Base-by-base conservation (phyloP, 2,888 invertebrate species). In the Drosophila hamatofila region DNA sequence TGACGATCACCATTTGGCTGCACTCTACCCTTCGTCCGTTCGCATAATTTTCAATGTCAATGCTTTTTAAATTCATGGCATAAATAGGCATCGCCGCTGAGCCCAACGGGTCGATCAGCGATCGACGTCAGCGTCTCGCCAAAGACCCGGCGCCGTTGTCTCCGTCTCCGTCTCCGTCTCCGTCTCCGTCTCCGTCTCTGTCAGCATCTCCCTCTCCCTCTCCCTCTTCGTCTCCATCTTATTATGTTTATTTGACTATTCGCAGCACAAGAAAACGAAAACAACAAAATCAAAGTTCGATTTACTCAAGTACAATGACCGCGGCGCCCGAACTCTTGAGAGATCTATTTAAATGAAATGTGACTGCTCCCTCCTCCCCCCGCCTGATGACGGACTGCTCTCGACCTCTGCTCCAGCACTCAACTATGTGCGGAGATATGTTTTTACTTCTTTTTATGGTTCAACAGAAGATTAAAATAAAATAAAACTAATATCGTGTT, bases 1-100 rank as follows among this genome's bases (percentile, higher is more conserved):
- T 6, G 46, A 25, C 23, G 55, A 51, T 48, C 37, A 46, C 23
- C 39, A 44, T 35, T 54, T 16, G 48, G 48, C 42, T 41, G 48
- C 49, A 37, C 48, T 58, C 69, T 52, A 37, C 64, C 49, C 42
- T 52, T 23, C 66, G 48, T 35, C 52, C 67, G 72, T 78, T 85
- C 74, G 84, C 84, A 84, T 87, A 72, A 75, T 82, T 87, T 84
- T 84, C 84, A 84, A 84, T 84, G 84, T 87, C 88, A 87, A 84
- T 84, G 88, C 82, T 82, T 86, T 84, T 87, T 63, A 81, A 83
- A 77, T 81, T 78, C 67, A 68, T 80, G 83, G 75, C 83, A 80
- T 80, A 77, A 86, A 76, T 78, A 62, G 74, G 54, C 57, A 66
- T 46, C 46, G 30, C 11, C 30, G 30, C 30, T 30, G 30, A 23